These are phyloP conservation scores for Itoplectis maculator DNA, from an alignment of 2,888 invertebrate species.

Conservation along the genomic window DNA sequence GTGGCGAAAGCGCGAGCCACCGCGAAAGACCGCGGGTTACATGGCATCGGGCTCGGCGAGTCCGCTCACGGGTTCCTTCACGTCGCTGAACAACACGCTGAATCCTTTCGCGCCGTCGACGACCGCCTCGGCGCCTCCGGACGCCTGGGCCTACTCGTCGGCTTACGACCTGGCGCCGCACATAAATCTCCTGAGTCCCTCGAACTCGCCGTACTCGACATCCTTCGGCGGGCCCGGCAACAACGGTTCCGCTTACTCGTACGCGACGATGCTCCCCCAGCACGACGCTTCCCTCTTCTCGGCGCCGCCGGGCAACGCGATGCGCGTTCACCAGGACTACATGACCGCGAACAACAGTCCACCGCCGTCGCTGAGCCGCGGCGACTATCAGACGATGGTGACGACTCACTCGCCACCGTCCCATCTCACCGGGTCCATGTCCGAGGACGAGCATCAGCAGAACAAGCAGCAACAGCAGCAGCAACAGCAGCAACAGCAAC, in stretches of 20 bases:
- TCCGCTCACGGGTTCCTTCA: slow-evolving; percentile 84
- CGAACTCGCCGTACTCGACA: slow-evolving; percentile 88
- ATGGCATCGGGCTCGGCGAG: slow-evolving; percentile 83
- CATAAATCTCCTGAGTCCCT: slow-evolving; percentile 90
- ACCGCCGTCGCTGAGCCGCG: slow-evolving; percentile 86
- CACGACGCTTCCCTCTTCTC: slow-evolving; percentile 91
- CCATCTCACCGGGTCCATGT: slow-evolving; percentile 79
- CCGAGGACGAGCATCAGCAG: slow-evolving; percentile 82
- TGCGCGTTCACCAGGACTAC: slow-evolving; percentile 89
- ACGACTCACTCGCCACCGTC: slow-evolving; percentile 80
- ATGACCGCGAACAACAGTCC: slow-evolving; percentile 88
- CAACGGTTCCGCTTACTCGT: slow-evolving; percentile 82
- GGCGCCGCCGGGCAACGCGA: slow-evolving; percentile 83
- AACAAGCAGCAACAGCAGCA: slow-evolving; percentile 52
- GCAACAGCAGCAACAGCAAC: slow-evolving; percentile 46
- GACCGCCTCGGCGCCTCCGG: slow-evolving; percentile 88
- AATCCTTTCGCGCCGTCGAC: slow-evolving; percentile 87
- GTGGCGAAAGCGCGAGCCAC: slow-evolving; percentile 97
- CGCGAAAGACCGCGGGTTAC: slow-evolving; percentile 91
- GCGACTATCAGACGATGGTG: slow-evolving; percentile 82
- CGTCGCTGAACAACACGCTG: slow-evolving; percentile 87
- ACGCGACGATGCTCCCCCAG: slow-evolving; percentile 88
- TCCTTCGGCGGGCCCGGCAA: slow-evolving; percentile 83
- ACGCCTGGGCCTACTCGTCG: slow-evolving; percentile 92
- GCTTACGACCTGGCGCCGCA: slow-evolving; percentile 93